A percentile compares a stretch with the other conserved stretches of the same genome.
These are phyloP conservation scores for Lutra lutra DNA, from an alignment of 2,797 vertebrate species.

Conservation along the genomic window DNA sequence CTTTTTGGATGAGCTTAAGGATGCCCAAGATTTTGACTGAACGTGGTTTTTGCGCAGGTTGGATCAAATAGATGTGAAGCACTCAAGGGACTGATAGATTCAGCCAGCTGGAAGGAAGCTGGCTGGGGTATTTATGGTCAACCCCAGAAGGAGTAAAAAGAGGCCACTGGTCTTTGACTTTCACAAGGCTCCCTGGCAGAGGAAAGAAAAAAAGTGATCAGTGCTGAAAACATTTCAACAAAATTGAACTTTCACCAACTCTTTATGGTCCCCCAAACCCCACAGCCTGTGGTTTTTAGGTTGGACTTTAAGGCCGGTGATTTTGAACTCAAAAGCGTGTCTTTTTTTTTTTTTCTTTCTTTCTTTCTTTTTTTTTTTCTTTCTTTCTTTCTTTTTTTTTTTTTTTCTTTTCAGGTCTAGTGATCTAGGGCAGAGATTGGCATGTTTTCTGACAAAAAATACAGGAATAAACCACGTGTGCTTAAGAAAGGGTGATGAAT, in stretches of 20 bases:
- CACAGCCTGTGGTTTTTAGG: background rate
- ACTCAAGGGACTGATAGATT: background rate
- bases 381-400: background rate
- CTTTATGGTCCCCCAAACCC: background rate
- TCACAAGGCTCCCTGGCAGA: background rate
- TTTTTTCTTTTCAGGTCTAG: background rate
- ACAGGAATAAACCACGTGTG: background rate
- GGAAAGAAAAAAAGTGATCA: background rate
- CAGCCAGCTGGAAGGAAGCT: background rate
- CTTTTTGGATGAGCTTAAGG: background rate
- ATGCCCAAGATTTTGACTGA: background rate
- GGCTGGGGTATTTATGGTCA: background rate
- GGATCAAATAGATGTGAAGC: background rate
- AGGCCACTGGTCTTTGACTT: background rate
- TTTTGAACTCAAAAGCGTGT: background rate
- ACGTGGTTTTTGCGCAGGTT: background rate
- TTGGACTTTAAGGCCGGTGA: background rate
- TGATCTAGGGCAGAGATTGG: background rate
- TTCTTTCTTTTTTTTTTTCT: background rate
- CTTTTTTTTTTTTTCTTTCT: no score
- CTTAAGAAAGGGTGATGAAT: background rate
- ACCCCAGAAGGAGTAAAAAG: background rate
- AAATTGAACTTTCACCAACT: background rate
- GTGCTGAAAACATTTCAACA: background rate
- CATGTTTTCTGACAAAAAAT: background rate